Evolutionary conservation across 2,113 vertebrate species (phyloP), one percentile per base, ranked within the genome.

Genomic region (Hippocampus abdominalis): DNA sequence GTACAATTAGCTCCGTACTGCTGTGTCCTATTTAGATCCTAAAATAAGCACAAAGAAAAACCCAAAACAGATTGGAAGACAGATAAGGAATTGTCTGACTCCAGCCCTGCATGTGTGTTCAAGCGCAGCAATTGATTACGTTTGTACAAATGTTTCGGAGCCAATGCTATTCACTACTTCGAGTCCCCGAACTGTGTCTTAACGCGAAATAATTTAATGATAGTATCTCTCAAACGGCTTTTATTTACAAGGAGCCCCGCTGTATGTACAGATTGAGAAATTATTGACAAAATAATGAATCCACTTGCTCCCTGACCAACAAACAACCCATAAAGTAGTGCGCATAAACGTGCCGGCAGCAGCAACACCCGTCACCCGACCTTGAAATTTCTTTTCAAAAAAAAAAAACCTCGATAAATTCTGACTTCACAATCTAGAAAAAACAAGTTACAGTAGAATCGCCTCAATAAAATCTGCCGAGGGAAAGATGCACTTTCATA

Each of bases 1-100:
- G 68, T 66, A 66, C 44, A 42, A 81, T 87, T 85, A 83, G 66
- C 62, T 57, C 3, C 66, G 74, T 51, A 70, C 46, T 65, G 64
- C 57, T 65, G 68, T 25, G 68, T 62, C 69, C 66, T 77, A 79
- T 83, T 81, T 75, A 76, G 60, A 82, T 15, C 7, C 27, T 65
- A 63, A 65, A 3, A 29, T 79, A 73, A 76, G 73, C 66, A 70
- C 48, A 81, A 36, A 42, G 10, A 70, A 65, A 36, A 84, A 66
- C 53, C 53, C 8, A 74, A 72, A 40, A 69, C 67, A 65, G 70
- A 82, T 40, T 57, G 16, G 59, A 77, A 76, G 21, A 51, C 44
- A 21, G 64, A 72, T 79, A 77, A 71, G 40, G 65, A 67, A 81
- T 78, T 66, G 66, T 42, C n/a, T 11, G 54, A 23, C 21, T 54